Base-by-base conservation (phyloP, 2,797 vertebrate species). In the Crenuchus spilurus region DNA sequence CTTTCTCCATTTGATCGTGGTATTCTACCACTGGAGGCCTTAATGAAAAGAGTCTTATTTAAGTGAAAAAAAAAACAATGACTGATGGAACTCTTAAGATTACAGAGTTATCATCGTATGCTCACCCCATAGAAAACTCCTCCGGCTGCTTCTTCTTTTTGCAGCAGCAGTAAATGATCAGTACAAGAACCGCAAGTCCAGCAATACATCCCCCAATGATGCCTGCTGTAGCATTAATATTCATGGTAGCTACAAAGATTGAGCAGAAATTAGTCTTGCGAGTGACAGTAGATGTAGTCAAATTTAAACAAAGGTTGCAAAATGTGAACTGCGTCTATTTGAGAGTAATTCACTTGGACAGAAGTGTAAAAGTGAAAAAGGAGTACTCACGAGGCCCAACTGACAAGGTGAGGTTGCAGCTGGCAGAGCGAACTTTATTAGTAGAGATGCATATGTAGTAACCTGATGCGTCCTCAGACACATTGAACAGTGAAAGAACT, bases 361-460 rank as follows among this genome's bases (percentile, higher is more conserved):
- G 1, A 9, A 52, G 18, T 49, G 60, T 35, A 28, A 60, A 79
- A 49, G 57, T 57, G n/a, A 30, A 26, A 33, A 42, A 35, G 10
- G 10, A 37, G 57, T 31, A 90, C 92, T 92, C 63, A 94, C 93
- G 1, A 2, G 89, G 88, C 71, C 85, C 42, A 73, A 96, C 87
- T 0, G 86, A 74, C 77, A 99, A 83, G 0, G 95, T 97, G 51
- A 96, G 85, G 88, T 97, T 98, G 87, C 94, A 98, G 44, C n/a
- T 88, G 0, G 82, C 82, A 0, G 55, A 74, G 42, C 87, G 93
- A 28, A 95, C 79, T 2, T 5, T n/a, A 26, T 99, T 99, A 51
- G 52, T 75, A 28, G 97, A 91, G 3, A 83, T 87, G 84, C 96
- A 99, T 79, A 94, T 81, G 78, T 87, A 98, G 85, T 90, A 97